phyloP scores from a whole-genome alignment of 2,113 vertebrate species.

The Toxostoma redivivum region DNA sequence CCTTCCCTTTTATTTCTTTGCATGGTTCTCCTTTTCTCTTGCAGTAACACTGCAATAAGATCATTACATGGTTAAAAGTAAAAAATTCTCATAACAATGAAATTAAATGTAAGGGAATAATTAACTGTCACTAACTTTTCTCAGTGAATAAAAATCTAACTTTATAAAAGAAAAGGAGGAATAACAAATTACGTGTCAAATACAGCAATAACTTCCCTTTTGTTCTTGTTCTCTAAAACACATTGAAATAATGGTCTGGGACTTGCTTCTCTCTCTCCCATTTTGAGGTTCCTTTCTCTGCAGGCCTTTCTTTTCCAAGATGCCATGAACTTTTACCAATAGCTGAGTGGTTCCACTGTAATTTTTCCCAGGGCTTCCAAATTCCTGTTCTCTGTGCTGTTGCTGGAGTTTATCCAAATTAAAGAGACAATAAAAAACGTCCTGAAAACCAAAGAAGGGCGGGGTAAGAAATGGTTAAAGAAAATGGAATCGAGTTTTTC shows the following conservation, averaged over 20 bases:
- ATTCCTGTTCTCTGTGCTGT: not conserved
- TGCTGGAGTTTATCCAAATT: not conserved
- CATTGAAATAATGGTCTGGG: not conserved
- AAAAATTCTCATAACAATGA: not conserved
- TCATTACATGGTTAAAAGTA: not conserved
- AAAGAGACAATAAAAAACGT: not conserved
- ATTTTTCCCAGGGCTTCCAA: not conserved
- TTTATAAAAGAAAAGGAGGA: slow-evolving; percentile 28
- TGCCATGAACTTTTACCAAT: not conserved
- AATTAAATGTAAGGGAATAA: not conserved
- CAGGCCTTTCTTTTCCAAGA: not conserved
- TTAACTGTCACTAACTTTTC: slow-evolving; percentile 1
- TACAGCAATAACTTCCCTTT: not conserved
- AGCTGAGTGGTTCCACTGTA: not conserved
- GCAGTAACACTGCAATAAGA: not conserved
- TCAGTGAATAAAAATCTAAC: not conserved
- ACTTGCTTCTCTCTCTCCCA: not conserved
- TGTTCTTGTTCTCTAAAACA: not conserved
- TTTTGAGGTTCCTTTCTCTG: not conserved
- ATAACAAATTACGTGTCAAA: slow-evolving; percentile 12
- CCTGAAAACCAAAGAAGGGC: not conserved
- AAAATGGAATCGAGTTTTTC: not conserved
- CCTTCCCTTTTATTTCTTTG: not conserved
- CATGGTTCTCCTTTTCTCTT: not conserved
- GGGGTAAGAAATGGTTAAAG: not conserved